Base-by-base conservation (phyloP, 2,113 vertebrate genomes). In the Octodon degus region DNA sequence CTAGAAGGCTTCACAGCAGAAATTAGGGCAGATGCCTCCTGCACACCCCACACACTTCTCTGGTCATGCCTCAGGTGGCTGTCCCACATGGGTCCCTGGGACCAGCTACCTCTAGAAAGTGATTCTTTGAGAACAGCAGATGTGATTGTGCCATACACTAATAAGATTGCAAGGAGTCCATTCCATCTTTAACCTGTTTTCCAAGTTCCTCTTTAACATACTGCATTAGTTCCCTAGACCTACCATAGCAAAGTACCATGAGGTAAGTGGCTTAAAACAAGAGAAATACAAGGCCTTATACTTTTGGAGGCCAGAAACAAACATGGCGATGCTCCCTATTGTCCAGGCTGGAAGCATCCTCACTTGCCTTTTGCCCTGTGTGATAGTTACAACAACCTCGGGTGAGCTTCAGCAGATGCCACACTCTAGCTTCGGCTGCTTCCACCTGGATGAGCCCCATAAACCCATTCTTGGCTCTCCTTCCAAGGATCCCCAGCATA, bases 21-120 rank as follows among this genome's bases (percentile, higher is more conserved):
- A 68, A 17, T 0, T 2, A 24, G 63, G 50, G 13, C n/a, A 47
- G 20, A 43, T 20, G 1, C 32, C 16, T 20, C 90, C 2, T 50
- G 37, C 6, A 65, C 37, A 34, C 4, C 53, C 32, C 32, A 58
- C n/a, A 22, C 1, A 0, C 24, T 63, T 43, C 40, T 55, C 24
- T 0, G 7, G 27, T 37, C 53, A 19, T 4, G 20, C 40, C 60
- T 2, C 4, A 14, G 24, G 2, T 0, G 0, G 0, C 55, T 19
- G 16, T 27, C n/a, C 34, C 85, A 25, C 1, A 0, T 7, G 7
- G 2, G 19, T n/a, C 14, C n/a, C 76, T 10, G 5, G 13, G 13
- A 62, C 13, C 63, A 32, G 67, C 17, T 1, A 17, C 68, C 16
- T 27, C 81, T 19, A 13, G 22, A 9, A 30, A 5, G 68, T 2